Base-by-base conservation (phyloP, 2,888 invertebrate species). In the Parthenolecanium corni region DNA sequence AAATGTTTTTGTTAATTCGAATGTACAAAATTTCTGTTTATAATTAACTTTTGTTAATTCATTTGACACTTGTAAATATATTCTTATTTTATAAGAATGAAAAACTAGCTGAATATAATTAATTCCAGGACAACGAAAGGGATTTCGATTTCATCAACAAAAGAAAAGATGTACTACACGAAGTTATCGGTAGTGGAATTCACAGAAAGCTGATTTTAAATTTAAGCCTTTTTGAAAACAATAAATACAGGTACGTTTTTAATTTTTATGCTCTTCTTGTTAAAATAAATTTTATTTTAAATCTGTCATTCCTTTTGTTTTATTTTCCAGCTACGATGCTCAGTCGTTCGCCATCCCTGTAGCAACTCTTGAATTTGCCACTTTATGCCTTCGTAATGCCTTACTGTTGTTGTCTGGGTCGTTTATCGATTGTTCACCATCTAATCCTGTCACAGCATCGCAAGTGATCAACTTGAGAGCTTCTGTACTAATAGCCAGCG, bases 281-380 rank as follows among this genome's bases (percentile, higher is more conserved):
- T 24, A 1, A 14, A 49, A 3, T 18, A 14, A 18, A 36, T 58
- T 52, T 23, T 46, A 31, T 44, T 18, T 46, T 53, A 1, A 40
- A 38, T 16, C 44, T 25, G 31, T 24, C 25, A 21, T 54, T 5
- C 14, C n/a, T 44, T 25, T 18, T n/a, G 53, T 23, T 38, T 42
- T 67, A 40, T 62, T 24, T 67, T 72, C 54, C 67, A 79, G 78
- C 67, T 74, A 76, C 9, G 80, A 81, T 67, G 82, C 83, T 56
- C 82, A 86, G 69, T 86, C 89, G 0, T 86, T 85, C 70, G 90
- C 90, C 1, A 87, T 91, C 68, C 92, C 93, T 18, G 85, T 87
- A 54, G 81, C 91, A 5, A 89, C 89, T 6, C 74, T 95, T 68
- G 91, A 93, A 76, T 95, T 94, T 77, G 93, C 89, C 3, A 84